Base-by-base conservation (phyloP, 2,797 vertebrate genomes). In the Hippopotamyrus pictus region DNA sequence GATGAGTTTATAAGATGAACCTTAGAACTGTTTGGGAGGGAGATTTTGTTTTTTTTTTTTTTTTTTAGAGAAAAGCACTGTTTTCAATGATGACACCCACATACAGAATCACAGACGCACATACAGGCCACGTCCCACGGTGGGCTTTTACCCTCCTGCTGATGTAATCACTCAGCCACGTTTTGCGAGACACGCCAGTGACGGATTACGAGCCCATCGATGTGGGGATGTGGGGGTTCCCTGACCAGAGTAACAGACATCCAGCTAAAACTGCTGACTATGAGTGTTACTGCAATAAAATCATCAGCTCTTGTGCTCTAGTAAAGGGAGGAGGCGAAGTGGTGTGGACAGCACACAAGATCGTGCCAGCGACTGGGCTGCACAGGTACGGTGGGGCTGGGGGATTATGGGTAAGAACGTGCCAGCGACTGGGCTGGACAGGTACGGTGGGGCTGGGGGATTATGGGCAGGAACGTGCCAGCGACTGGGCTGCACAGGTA, bases 181-280 rank as follows among this genome's bases (percentile, higher is more conserved):
- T 90, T 46, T 54, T 90, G 54, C 17, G 90, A 90, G 90, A 93
- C 89, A 91, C 89, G 91, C 89, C 88, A 87, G 90, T 92, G 90
- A 92, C 91, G 90, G 93, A 93, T 89, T 90, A 90, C 89, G 88
- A 89, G 93, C 93, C 92, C 91, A 90, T 90, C 91, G 92, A 90
- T 90, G 91, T 92, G 93, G 90, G 92, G 91, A 91, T 4, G 51
- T 19, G 53, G 51, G 1, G 51, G 88, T 69, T 90, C 90, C 91
- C 87, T 94, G 93, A 96, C 95, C 95, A 94, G 93, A 93, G 93
- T 93, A 96, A 93, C 95, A 95, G 95, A 95, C 95, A 94, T 93
- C 92, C 91, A 93, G 94, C 92, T 79, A 91, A 92, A 92, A 93
- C 91, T 93, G 92, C 92, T 92, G 94, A 94, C 94, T 94, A 94